Percentiles rank a stretch among this genome's conserved stretches.
These are phyloP conservation scores for Leptogaster cylindrica DNA, from an alignment of 2,888 invertebrate species.

Conservation along the genomic window DNA sequence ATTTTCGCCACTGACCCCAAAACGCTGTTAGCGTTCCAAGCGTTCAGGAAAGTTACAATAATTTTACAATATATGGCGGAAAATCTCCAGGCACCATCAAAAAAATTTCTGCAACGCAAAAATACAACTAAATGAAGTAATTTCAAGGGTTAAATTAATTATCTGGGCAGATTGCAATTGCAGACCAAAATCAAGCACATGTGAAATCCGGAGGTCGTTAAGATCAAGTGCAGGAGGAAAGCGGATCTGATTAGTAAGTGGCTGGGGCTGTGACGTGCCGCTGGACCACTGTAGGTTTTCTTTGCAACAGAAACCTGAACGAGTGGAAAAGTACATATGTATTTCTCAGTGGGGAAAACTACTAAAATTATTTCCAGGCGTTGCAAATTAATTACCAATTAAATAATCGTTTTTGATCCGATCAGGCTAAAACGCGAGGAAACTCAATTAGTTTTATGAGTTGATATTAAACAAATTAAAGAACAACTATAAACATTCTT, in stretches of 20 bases:
- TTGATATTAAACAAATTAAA: too few species aligned
- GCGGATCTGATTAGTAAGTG: slow-evolving; percentile 31
- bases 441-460: too few species aligned
- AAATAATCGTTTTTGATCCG: too few species aligned
- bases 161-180: neutral
- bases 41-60: slow-evolving; percentile 17
- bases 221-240: slow-evolving; percentile 14
- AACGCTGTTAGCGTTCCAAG: neutral
- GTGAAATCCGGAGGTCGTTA: slow-evolving; percentile 2
- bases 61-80: neutral
- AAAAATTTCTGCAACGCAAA: slow-evolving; percentile 17
- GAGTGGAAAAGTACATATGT: too few species aligned
- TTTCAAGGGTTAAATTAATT: slow-evolving; percentile 32
- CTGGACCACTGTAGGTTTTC: neutral
- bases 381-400: too few species aligned
- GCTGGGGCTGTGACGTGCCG: neutral
- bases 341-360: too few species aligned
- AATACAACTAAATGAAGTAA: slow-evolving; percentile 1
- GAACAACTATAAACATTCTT: too few species aligned
- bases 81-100: neutral
- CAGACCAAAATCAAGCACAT: slow-evolving; percentile 1
- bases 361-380: too few species aligned
- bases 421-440: too few species aligned
- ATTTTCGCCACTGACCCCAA: slow-evolving; percentile 24
- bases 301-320: too few species aligned